These are phyloP conservation scores for Coreius guichenoti DNA, from an alignment of 2,797 vertebrate species.

Conservation along the genomic window DNA sequence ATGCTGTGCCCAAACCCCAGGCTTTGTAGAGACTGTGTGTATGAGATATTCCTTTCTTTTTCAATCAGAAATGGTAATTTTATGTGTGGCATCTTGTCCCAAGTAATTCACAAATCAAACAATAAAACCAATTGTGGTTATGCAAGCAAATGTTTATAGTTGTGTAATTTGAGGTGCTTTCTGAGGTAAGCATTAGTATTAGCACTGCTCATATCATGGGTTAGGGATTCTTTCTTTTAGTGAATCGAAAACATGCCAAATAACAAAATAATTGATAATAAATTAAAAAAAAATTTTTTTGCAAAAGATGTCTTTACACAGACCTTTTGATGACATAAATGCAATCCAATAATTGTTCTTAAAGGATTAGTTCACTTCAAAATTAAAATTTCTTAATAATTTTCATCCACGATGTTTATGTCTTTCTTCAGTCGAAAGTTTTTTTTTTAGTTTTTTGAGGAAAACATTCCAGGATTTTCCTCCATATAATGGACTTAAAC, in stretches of 20 bases:
- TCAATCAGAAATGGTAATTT: neutral
- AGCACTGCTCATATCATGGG: neutral
- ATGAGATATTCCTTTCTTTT: neutral
- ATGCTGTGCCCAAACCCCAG: conserved; percentile 27
- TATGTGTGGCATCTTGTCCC: neutral
- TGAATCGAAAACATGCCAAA: neutral
- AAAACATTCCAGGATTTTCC: no score
- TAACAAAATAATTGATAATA: neutral
- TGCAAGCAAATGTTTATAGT: neutral
- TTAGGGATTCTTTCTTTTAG: neutral
- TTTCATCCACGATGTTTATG: no score
- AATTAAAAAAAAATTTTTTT: neutral
- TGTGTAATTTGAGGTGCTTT: neutral
- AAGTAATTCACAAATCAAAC: neutral
- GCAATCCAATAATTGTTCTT: no score
- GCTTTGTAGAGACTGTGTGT: neutral
- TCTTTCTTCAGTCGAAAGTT: no score
- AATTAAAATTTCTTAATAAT: no score
- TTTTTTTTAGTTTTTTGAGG: no score
- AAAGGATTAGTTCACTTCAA: no score
- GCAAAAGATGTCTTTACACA: no score
- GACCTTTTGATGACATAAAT: no score
- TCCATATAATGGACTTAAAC: no score
- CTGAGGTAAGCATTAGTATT: neutral
- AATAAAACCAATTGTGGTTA: neutral